Conservation (phyloP, 2,113 vertebrate species). For the Nipponia nippon region DNA sequence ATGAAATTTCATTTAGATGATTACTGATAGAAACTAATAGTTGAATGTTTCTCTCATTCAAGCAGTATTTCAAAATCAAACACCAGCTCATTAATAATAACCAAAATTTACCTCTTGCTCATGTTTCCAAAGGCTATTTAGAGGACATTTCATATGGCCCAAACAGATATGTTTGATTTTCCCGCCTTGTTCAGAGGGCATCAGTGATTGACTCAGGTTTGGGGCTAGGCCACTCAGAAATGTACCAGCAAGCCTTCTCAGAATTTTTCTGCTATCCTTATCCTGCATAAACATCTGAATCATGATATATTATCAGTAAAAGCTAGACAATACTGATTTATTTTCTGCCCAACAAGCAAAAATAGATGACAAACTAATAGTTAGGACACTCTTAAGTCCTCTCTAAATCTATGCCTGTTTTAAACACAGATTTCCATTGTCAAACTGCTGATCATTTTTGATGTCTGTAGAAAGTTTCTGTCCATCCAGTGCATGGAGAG, state of each 20-base stretch:
- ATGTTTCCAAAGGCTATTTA: neutral
- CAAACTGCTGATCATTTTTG: neutral
- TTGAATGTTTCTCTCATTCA: neutral
- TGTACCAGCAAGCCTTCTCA: neutral
- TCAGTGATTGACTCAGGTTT: neutral
- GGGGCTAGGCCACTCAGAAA: neutral
- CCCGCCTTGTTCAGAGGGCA: neutral
- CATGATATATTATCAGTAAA: neutral
- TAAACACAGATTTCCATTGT: neutral
- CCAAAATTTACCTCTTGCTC: neutral
- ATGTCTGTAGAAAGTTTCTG: neutral
- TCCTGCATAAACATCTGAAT: neutral
- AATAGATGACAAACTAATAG: neutral
- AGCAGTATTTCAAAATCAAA: neutral
- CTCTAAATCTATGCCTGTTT: neutral
- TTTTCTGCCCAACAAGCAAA: neutral
- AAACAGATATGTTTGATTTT: neutral
- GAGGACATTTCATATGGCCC: neutral
- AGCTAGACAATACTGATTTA: neutral
- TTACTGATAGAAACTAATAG: neutral
- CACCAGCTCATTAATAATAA: neutral
- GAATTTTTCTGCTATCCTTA: neutral
- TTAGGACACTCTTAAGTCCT: neutral
- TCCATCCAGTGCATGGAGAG: neutral
- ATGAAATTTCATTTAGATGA: neutral